Evolutionary conservation across 1,140 invertebrate genomes (phyloP), one percentile per base, ranked within the genome.

Genomic region (Hyposmocoma kahamanoa): DNA sequence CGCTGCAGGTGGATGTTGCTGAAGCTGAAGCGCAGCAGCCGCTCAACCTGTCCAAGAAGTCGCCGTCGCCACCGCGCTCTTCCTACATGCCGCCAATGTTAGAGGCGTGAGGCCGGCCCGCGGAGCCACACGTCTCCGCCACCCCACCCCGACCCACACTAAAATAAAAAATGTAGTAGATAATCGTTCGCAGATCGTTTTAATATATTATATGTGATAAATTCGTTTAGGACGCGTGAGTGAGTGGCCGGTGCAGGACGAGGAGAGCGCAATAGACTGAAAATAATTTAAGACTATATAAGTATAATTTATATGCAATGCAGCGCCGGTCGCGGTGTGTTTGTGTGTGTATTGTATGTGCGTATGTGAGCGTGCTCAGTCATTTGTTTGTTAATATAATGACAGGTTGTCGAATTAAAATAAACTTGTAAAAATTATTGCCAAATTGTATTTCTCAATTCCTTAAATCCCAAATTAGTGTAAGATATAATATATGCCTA

Each of bases 1-100:
- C 91, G 74, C 89, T 95, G 71, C 93, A 95, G 71, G 88, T 95
- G 42, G 93, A 94, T 72, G 93, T 95, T 51, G 93, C 92, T 71
- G 92, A 93, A 50, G 91, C 92, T 45, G 93, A 95, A 70, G 91
- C 92, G 48, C 93, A 92, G 58, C 93, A 95, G 72, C 94, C 95
- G 24, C 86, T 96, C 32, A 96, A 96, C 87, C 89, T 96, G 43
- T 96, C 94, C 63, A 96, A 95, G 86, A 96, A 96, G 79, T 94
- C 94, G 51, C 93, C 94, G 50, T 93, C 93, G 59, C 93, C 94
- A 55, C 73, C 59, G 69, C 83, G 63, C 72, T 10, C n/a, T n/a
- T 72, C 79, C 61, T 84, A 57, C 83, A 88, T 80, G 87, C 87
- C 84, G 56, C 87, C 88, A 56, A 87, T 88, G 85, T 59, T 89